phyloP scores from a whole-genome alignment of 2,888 invertebrate genomes.

The Oligia strigilis region DNA sequence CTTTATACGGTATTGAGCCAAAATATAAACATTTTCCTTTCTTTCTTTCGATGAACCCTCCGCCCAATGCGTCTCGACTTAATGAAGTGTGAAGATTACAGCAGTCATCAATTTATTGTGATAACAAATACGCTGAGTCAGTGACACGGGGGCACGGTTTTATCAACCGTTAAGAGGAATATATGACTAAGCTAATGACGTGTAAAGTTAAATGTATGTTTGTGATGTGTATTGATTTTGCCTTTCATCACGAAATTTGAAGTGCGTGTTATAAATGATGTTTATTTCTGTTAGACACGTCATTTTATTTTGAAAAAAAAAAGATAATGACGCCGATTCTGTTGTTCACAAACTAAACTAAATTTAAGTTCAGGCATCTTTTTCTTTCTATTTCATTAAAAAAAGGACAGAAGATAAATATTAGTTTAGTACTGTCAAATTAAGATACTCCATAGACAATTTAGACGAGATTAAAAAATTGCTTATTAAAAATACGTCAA shows the following conservation, averaged over 20 bases:
- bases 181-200: neutral
- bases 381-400: too few relatives aligned
- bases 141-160: neutral
- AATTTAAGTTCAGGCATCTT: too few relatives aligned
- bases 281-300: too few relatives aligned
- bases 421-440: too few relatives aligned
- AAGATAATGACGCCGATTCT: too few relatives aligned
- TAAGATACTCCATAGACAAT: too few relatives aligned
- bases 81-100: slow-evolving; percentile 34
- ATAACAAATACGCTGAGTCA: slow-evolving; percentile 5
- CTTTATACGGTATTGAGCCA: neutral
- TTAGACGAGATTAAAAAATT: too few relatives aligned
- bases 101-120: slow-evolving; percentile 21
- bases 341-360: too few relatives aligned
- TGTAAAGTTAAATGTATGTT: neutral
- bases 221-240: neutral
- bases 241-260: neutral
- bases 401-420: too few relatives aligned
- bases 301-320: too few relatives aligned
- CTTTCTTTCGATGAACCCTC: neutral
- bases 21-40: neutral
- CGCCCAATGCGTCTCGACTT: neutral
- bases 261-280: too few relatives aligned
- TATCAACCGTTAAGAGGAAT: neutral
- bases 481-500: too few relatives aligned